Evolutionary conservation across 2,113 vertebrate genomes (phyloP).

Genomic region (Thinocorus orbignyianus): DNA sequence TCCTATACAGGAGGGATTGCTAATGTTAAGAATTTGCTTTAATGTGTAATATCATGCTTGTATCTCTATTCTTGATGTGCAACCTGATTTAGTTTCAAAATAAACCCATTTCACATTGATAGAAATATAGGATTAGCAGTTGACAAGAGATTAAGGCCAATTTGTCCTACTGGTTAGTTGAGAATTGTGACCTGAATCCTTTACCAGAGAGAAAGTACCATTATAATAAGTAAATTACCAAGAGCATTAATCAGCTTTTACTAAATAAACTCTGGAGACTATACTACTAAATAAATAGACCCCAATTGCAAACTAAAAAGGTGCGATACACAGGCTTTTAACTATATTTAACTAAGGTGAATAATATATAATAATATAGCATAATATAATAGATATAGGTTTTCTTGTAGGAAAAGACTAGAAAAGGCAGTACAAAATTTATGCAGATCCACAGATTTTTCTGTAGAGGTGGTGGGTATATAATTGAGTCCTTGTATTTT

Average conservation of each 20-base stretch:
- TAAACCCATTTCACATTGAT: background rate
- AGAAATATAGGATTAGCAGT: conserved; percentile 11
- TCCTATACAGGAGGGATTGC: background rate
- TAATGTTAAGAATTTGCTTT: background rate
- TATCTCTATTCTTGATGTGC: background rate
- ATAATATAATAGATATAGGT: background rate
- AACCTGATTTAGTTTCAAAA: conserved; percentile 20
- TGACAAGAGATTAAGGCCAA: conserved; percentile 15
- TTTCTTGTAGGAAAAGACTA: background rate
- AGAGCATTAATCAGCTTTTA: conserved; percentile 17
- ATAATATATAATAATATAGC: background rate
- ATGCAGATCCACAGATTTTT: background rate
- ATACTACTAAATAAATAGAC: background rate
- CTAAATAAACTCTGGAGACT: background rate
- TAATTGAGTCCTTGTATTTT: background rate
- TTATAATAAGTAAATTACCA: background rate
- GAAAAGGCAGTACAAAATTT: background rate
- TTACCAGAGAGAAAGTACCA: background rate
- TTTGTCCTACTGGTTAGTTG: background rate
- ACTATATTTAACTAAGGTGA: background rate
- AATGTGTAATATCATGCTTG: background rate
- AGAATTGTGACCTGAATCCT: background rate
- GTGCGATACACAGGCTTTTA: background rate
- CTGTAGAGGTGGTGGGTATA: background rate
- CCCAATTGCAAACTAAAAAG: background rate